Base-by-base conservation (phyloP, 2,888 invertebrate species). In the Synergus itoensis region DNA sequence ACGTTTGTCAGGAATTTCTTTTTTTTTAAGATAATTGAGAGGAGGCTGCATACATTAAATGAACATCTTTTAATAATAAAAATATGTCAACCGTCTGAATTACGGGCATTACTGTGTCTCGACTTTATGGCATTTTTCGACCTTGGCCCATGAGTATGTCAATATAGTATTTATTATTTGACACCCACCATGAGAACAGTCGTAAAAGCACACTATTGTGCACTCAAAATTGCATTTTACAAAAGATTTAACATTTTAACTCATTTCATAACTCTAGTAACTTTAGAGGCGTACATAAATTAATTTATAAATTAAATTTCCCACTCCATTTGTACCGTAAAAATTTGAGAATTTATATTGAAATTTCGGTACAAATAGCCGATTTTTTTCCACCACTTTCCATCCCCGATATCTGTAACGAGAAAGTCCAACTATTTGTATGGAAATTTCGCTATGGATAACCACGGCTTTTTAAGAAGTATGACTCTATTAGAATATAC, bases 141-240 rank as follows among this genome's bases (percentile, higher is more conserved):
- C 67, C 67, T 67, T 67, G 67, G 21, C 43, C 14, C 14, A 45
- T 67, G 45, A 45, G 43, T 45, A 67, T 45, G 45, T 67, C 36
- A 53, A 40, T n/a, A 53, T 16, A 53, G 36, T 73, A 73, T 73
- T 73, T 73, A 53, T 53, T 53, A 73, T 73, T 73, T 53, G n/a
- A n/a, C 28, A 73, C 40, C 40, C 40, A 73, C 4, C 48, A 16
- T n/a, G 36, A 53, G 73, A 28, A 53, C 18, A 36, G 73, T 73
- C 73, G n/a, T 73, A 73, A 48, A 73, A 73, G n/a, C 36, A 11
- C 11, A 21, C 3, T 69, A 48, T 48, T 48, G 2, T 73, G 28
- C 45, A 69, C 69, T n/a, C 41, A 16, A 65, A 40, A 65, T 65
- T 11, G 21, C 28, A 65, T 41, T 65, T 36, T 65, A 1, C n/a